Evolutionary conservation across 2,113 vertebrate genomes (phyloP).

Genomic region (Microtus oregoni): DNA sequence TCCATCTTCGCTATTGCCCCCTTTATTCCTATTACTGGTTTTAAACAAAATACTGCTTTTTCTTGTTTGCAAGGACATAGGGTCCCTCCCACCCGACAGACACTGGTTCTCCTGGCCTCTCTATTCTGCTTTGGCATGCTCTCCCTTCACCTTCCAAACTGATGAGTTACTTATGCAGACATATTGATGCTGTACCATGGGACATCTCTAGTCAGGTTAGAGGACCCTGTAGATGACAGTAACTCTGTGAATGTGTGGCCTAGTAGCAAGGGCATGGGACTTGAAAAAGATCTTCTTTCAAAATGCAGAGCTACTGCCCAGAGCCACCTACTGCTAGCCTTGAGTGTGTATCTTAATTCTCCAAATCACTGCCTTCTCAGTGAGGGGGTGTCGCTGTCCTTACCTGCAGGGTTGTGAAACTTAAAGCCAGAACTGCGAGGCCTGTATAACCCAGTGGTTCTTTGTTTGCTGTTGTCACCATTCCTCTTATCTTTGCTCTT

Average conservation of each 20-base stretch:
- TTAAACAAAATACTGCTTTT: not conserved
- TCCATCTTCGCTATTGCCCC: not conserved
- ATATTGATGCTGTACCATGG: too few species aligned
- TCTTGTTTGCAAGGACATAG: not conserved
- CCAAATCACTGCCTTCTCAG: not conserved
- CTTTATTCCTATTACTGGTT: not conserved
- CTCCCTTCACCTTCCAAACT: not conserved
- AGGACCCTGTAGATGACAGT: not conserved
- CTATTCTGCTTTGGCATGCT: not conserved
- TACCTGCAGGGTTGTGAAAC: not conserved
- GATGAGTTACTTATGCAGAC: not conserved
- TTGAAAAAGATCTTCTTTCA: not conserved
- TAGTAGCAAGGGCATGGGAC: not conserved
- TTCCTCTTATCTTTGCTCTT: not conserved
- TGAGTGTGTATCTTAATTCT: not conserved
- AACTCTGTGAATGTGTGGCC: not conserved
- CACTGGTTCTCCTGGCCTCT: not conserved
- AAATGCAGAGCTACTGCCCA: not conserved
- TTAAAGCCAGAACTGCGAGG: not conserved
- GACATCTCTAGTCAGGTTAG: not conserved
- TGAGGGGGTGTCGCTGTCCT: not conserved
- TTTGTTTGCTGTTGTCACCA: rapidly evolving
- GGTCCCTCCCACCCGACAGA: not conserved
- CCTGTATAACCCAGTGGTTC: not conserved
- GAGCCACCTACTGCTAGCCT: not conserved